Evolutionary conservation across 2,888 invertebrate species (phyloP), one percentile per base, ranked within the genome.

Genomic region (Leucophenga maculata): DNA sequence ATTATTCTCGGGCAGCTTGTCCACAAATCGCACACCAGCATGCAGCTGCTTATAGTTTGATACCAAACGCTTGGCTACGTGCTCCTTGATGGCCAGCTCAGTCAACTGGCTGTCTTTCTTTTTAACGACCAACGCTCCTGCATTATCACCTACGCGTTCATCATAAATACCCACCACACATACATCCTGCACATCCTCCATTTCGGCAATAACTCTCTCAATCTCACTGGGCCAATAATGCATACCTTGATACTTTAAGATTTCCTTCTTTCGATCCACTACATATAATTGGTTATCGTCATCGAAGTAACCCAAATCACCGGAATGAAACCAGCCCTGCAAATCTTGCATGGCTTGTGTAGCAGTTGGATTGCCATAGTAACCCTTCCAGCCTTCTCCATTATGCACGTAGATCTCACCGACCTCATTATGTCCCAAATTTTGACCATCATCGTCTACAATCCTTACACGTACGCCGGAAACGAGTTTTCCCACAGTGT

Each of bases 291-390:
- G 77, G 14, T 85, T 82, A 2, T 84, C 79, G 1, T 78, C 73
- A 55, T 88, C 86, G 67, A 88, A 84, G 65, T 82, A 82, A 13
- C 88, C 88, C 44, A 87, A 55, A 69, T 88, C 88, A 6, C 88
- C 88, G 0, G 85, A 76, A n/a, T 79, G 78, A 3, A 85, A 73
- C 86, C 86, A 88, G 13, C 85, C 84, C 9, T 83, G 70, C 1
- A 26, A 46, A 18, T 86, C 79, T 6, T 78, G 69, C 0, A 77
- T 65, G 16, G 50, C 18, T 32, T 69, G 57, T 6, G 80, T 79
- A 9, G 78, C 85, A 22, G 26, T 72, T 20, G 57, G 72, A 68
- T 75, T 77, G 3, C 65, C 78, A 76, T 84, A 85, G 71, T 88
- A 81, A 65, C 87, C 80, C 69, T 66, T 32, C 76, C 86, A 79